These are phyloP conservation scores for Oenanthe oenanthe DNA, from an alignment of 2,113 vertebrate species.

Conservation along the genomic window DNA sequence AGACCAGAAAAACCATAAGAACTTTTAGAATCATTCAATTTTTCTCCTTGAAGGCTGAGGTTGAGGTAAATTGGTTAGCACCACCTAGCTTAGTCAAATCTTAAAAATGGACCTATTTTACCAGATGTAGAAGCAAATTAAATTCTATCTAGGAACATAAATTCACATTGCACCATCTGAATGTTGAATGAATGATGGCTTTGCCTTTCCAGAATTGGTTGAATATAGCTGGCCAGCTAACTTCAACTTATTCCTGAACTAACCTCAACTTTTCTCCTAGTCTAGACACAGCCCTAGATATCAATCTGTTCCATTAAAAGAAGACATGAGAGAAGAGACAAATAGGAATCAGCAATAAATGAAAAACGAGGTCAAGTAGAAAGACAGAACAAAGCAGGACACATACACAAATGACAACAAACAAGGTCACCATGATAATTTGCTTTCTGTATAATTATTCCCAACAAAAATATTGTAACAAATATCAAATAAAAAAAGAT, in stretches of 20 bases:
- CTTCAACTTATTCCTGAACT: not conserved
- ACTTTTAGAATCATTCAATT: not conserved
- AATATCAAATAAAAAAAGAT: not conserved
- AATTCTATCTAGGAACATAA: not conserved
- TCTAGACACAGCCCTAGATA: constrained; percentile 34
- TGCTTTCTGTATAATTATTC: not conserved
- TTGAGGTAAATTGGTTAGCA: not conserved
- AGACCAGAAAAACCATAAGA: not conserved
- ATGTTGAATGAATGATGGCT: not conserved
- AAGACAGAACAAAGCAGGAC: not conserved
- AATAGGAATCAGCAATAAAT: constrained; percentile 27
- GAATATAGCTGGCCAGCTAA: not conserved
- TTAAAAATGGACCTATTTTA: not conserved
- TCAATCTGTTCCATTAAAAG: constrained; percentile 48
- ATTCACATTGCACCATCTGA: not conserved
- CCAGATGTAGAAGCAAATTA: not conserved
- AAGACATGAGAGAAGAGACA: constrained; percentile 13
- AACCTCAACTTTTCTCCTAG: not conserved
- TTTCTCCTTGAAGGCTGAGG: not conserved
- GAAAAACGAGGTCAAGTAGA: constrained; percentile 59
- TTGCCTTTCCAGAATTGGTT: not conserved
- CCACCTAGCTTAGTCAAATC: not conserved
- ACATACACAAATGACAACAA: not conserved
- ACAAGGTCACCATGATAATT: not conserved
- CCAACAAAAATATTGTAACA: not conserved